Evolutionary conservation across 1,140 invertebrate genomes (phyloP).

Genomic region (Acromyrmex echinatior): DNA sequence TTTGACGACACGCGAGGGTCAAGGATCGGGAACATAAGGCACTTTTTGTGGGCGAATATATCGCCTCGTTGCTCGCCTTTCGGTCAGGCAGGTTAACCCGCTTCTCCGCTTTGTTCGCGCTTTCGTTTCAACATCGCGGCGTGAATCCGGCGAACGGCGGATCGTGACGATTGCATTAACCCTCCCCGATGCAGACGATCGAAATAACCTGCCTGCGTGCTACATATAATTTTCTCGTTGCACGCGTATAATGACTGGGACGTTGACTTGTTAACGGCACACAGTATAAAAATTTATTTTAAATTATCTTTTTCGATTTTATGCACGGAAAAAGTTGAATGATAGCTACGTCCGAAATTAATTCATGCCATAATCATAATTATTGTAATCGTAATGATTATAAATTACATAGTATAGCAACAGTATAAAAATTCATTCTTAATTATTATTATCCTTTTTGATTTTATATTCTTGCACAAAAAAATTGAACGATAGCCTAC

Average conservation of each 20-base stretch:
- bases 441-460: not conserved
- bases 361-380: not conserved
- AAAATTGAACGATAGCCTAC: too few relatives aligned
- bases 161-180: conserved; percentile 61
- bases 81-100: conserved; percentile 41
- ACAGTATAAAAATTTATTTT: not conserved
- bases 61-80: conserved; percentile 52
- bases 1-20: conserved; percentile 69
- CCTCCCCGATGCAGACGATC: conserved; percentile 4
- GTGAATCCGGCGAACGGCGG: conserved; percentile 33
- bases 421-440: conserved; percentile 1
- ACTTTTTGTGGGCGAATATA: conserved; percentile 48
- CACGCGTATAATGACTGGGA: not conserved
- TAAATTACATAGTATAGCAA: not conserved
- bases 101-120: conserved; percentile 53
- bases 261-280: not conserved
- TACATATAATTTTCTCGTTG: conserved; percentile 38
- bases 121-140: conserved; percentile 46
- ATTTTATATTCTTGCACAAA: not conserved
- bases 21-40: conserved; percentile 68
- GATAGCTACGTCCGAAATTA: conserved; percentile 20
- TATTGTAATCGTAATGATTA: too few relatives aligned
- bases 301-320: not conserved
- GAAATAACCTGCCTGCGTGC: conserved; percentile 21
- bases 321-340: not conserved